These are phyloP conservation scores for Ectropis crepuscularia DNA, from an alignment of 2,888 invertebrate species.

Conservation along the genomic window DNA sequence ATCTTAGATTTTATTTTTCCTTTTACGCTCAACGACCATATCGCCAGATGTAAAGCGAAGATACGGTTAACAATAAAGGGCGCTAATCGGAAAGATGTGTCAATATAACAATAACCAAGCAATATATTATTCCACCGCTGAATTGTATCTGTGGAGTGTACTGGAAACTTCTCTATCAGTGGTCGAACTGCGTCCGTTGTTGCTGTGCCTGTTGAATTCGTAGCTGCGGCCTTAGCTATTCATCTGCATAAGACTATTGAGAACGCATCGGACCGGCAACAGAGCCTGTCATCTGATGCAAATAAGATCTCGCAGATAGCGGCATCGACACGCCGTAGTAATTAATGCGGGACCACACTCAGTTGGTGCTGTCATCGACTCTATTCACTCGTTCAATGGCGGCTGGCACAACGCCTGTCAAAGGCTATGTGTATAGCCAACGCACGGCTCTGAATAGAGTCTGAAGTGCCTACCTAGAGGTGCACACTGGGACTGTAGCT, in stretches of 20 bases:
- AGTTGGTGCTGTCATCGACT: slow-evolving; percentile 65
- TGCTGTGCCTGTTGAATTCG: not conserved
- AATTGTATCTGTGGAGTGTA: too few relatives aligned
- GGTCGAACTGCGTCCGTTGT: not conserved
- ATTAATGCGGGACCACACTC: slow-evolving; percentile 77
- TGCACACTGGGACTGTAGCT: slow-evolving; percentile 40
- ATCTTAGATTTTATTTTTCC: too few relatives aligned
- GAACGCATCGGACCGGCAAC: slow-evolving; percentile 33
- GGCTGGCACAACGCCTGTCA: slow-evolving; percentile 65
- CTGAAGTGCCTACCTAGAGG: slow-evolving; percentile 65
- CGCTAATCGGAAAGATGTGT: too few relatives aligned
- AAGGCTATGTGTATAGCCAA: slow-evolving; percentile 59
- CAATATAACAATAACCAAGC: too few relatives aligned
- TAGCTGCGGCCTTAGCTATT: slow-evolving; percentile 15
- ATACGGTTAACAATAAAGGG: too few relatives aligned
- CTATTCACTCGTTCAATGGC: slow-evolving; percentile 77
- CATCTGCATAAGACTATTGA: slow-evolving; percentile 35
- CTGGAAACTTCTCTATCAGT: too few relatives aligned
- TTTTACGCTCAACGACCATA: too few relatives aligned
- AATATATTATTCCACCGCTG: too few relatives aligned
- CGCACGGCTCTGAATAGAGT: slow-evolving; percentile 77
- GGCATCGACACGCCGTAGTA: slow-evolving; percentile 60
- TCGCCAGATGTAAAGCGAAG: too few relatives aligned
- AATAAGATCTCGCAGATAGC: slow-evolving; percentile 59
- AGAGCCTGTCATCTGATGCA: slow-evolving; percentile 54